These are phyloP conservation scores for Sceloporus tristichus DNA, from an alignment of 2,113 vertebrate species.

Conservation along the genomic window DNA sequence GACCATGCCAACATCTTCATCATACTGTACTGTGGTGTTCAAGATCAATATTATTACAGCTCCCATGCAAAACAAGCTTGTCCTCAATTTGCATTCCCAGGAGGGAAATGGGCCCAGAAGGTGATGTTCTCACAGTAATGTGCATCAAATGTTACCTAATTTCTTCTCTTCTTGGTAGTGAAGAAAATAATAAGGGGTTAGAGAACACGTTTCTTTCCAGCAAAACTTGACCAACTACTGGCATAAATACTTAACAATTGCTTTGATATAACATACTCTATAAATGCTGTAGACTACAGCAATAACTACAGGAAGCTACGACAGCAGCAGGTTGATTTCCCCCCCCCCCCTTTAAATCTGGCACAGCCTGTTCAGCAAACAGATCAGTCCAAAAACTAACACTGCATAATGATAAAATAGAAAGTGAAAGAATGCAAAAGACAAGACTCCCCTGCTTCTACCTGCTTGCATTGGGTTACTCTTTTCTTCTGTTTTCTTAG, in stretches of 20 bases:
- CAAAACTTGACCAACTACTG: slow-evolving; percentile 76
- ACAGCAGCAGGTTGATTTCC: slow-evolving; percentile 70
- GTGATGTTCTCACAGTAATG: neutral
- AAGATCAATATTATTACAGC: slow-evolving; percentile 40
- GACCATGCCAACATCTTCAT: neutral
- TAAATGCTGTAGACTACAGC: slow-evolving; percentile 74
- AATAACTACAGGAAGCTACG: slow-evolving; percentile 78
- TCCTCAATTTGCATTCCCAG: slow-evolving; percentile 48
- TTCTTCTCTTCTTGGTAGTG: neutral
- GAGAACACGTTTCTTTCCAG: slow-evolving; percentile 71
- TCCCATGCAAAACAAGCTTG: slow-evolving; percentile 47
- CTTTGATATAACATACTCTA: slow-evolving; percentile 75
- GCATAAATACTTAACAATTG: slow-evolving; percentile 71
- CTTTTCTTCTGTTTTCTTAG: slow-evolving; percentile 63
- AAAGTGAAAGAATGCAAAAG: slow-evolving; percentile 39
- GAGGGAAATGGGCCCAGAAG: slow-evolving; percentile 36
- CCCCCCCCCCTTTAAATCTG: slow-evolving; percentile 57
- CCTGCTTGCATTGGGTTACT: slow-evolving; percentile 56
- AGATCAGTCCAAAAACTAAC: slow-evolving; percentile 59
- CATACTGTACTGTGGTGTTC: neutral
- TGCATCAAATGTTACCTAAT: slow-evolving; percentile 23
- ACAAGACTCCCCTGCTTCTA: slow-evolving; percentile 55
- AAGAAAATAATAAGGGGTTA: slow-evolving; percentile 66
- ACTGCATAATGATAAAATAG: slow-evolving; percentile 42
- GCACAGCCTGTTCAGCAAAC: slow-evolving; percentile 54